Conservation (phyloP, 2,797 vertebrate species). For the Aeoliscus strigatus region DNA sequence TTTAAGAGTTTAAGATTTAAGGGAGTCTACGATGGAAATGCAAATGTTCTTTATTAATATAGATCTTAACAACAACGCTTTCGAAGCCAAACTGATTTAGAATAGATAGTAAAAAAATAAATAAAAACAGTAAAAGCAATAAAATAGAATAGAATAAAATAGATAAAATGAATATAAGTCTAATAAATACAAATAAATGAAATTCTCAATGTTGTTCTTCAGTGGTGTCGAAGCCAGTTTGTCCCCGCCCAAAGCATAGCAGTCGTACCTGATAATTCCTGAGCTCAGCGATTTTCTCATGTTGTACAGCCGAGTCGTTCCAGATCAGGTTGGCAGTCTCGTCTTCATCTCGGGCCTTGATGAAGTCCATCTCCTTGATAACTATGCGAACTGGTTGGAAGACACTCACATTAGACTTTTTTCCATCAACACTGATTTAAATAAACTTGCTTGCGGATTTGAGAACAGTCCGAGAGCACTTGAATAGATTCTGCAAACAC, state of each 20-base stretch:
- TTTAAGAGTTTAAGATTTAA: no score
- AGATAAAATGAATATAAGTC: no score
- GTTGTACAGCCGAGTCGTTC: constrained; percentile 94
- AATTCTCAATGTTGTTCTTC: constrained; percentile 11
- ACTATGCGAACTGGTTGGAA: constrained; percentile 82
- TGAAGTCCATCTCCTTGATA: constrained; percentile 87
- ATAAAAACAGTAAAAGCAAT: no score
- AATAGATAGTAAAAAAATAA: no score
- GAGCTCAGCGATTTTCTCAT: constrained; percentile 96
- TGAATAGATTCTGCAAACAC: background rate
- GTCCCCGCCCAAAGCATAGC: background rate
- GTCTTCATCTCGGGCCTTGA: constrained; percentile 90
- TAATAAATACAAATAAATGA: no score
- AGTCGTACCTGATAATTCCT: constrained; percentile 92
- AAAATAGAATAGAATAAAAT: no score
- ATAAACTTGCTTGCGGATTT: constrained; percentile 1
- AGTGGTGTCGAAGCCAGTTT: constrained; percentile 12
- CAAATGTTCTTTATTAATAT: no score
- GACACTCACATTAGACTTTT: constrained; percentile 20
- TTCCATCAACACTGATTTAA: constrained; percentile 6
- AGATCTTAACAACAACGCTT: no score
- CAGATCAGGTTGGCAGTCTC: constrained; percentile 98
- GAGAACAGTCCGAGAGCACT: background rate
- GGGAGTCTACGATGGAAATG: no score
- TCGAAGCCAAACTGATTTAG: no score